Evolutionary conservation across 2,797 vertebrate genomes (phyloP), one percentile per base, ranked within the genome.

Genomic region (Onychomys torridus): DNA sequence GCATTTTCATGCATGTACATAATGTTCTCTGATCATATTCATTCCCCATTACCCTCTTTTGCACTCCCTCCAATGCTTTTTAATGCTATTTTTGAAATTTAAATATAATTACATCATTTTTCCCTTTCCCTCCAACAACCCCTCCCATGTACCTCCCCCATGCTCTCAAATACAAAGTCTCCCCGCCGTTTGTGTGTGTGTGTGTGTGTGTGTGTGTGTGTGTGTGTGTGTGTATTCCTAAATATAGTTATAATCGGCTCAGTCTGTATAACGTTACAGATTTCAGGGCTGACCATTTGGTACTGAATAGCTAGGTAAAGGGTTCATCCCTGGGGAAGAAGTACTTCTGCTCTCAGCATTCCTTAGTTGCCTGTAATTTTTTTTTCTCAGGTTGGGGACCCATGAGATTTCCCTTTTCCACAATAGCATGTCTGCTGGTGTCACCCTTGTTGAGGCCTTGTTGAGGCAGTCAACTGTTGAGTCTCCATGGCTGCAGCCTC

Each of bases 21-120:
- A 85, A 49, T 85, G 63, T 85, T 46, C 43, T 85, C 32, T 67
- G 43, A 85, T 67, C 63, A 67, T 9, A 67, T 49, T 85, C 43
- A 85, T 67, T 34, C 32, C 83, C 43, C 63, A 67, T n/a, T 85
- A 14, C 43, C 61, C 32, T 67, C 63, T 49, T 85, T 67, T 49
- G 43, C 59, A 67, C 43, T 49, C 63, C 32, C 5, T 67, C 43
- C 32, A 85, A 19, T 67, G 67, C 25, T 61, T 67, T 85, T 25
- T n/a, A 85, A 49, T 85, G 83, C 32, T 67, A 67, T 67, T 85
- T 83, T 67, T 49, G 32, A 85, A 67, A 85, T n/a, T 67, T 67
- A 85, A 85, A 85, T 85, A 85, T 85, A 85, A 49, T 67, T 25
- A 67, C 29, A 85, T 49, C 6, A 85, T 67, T 85, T 83, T 85